Conservation (phyloP, 2,888 invertebrate genomes). For the Eristalinus sepulchralis region DNA sequence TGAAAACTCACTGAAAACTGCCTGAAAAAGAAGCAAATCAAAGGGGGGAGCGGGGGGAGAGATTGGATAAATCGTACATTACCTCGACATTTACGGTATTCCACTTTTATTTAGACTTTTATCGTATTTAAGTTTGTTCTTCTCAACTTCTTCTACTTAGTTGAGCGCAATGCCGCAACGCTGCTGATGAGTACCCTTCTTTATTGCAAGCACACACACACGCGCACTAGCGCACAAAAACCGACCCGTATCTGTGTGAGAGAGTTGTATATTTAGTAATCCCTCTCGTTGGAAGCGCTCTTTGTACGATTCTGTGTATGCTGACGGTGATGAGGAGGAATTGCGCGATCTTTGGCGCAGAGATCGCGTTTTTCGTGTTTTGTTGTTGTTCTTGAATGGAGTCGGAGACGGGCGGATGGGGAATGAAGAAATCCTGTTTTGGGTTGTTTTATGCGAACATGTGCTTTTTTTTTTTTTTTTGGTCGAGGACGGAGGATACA, state of each 20-base stretch:
- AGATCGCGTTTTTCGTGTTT: background rate
- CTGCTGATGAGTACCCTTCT: conserved; percentile 57
- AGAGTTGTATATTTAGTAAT: conserved; percentile 17
- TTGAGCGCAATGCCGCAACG: conserved; percentile 33
- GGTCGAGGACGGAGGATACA: background rate
- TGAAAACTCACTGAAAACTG: background rate
- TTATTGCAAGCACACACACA: background rate
- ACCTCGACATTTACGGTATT: conserved; percentile 69
- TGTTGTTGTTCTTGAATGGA: background rate
- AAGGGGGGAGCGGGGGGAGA: background rate
- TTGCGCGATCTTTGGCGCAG: conserved; percentile 35
- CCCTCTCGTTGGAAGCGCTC: conserved; percentile 42
- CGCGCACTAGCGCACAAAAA: background rate
- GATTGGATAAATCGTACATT: conserved; percentile 43
- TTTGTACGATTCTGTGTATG: conserved; percentile 8
- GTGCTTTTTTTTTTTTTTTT: conserved; percentile 49
- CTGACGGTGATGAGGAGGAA: conserved; percentile 11
- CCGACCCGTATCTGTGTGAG: background rate
- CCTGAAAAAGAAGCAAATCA: background rate
- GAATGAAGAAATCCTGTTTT: conserved; percentile 61
- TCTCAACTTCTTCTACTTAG: conserved; percentile 25
- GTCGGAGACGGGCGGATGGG: background rate
- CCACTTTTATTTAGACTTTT: conserved; percentile 55
- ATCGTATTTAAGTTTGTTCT: background rate
- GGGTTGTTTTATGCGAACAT: conserved; percentile 67